phyloP scores from a whole-genome alignment of 2,888 invertebrate species.

The Drosophila falleni region DNA sequence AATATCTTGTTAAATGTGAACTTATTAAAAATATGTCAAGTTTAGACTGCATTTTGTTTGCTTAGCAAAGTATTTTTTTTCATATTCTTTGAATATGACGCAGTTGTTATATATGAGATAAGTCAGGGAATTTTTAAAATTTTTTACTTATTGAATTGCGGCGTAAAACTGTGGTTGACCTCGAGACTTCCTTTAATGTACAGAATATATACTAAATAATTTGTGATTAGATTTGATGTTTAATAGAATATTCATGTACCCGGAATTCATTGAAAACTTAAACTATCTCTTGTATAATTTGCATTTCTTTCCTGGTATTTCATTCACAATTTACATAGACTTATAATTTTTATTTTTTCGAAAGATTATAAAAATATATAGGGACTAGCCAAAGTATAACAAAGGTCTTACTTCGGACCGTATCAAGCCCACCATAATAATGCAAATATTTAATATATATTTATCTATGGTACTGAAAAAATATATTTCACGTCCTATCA shows the following conservation, averaged over 20 bases:
- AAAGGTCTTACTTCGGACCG: no score
- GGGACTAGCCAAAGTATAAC: neutral
- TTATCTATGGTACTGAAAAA: neutral
- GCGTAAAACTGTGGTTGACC: slow-evolving; percentile 22
- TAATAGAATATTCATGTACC: neutral
- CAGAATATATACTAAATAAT: neutral
- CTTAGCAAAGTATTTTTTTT: neutral
- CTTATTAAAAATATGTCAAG: slow-evolving; percentile 48
- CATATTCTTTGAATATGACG: slow-evolving; percentile 24
- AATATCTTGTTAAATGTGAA: neutral
- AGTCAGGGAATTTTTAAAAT: neutral
- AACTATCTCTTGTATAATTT: neutral
- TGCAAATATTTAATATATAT: neutral
- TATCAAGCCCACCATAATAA: no score
- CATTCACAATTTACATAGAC: neutral
- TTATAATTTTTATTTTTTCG: no score
- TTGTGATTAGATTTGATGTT: neutral
- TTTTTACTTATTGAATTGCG: slow-evolving; percentile 6
- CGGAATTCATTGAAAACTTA: neutral
- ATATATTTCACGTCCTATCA: no score
- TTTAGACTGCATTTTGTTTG: slow-evolving; percentile 33
- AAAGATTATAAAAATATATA: no score
- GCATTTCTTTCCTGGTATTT: neutral
- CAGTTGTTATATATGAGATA: slow-evolving; percentile 40
- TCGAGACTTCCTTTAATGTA: slow-evolving; percentile 20